Evolutionary conservation across 2,113 vertebrate genomes (phyloP).

Genomic region (Pongo abelii): DNA sequence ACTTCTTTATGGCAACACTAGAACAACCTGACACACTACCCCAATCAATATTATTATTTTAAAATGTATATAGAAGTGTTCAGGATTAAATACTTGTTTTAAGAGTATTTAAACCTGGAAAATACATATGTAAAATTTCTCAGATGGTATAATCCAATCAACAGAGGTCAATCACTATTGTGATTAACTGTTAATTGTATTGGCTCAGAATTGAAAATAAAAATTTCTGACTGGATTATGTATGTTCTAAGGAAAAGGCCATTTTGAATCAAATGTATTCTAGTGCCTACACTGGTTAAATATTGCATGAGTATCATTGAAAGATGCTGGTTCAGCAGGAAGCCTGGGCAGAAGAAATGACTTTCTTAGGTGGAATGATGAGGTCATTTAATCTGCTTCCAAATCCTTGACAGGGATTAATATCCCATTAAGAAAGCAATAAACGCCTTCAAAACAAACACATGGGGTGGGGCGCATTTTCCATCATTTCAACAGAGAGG

Average conservation of each 20-base stretch:
- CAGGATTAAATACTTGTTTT: neutral
- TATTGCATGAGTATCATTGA: constrained; percentile 44
- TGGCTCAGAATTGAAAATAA: neutral
- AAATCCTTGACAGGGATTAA: constrained; percentile 50
- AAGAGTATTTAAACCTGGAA: neutral
- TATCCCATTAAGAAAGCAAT: constrained; percentile 48
- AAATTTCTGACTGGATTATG: neutral
- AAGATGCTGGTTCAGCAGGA: constrained; percentile 43
- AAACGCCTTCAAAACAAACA: neutral
- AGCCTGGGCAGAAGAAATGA: constrained; percentile 43
- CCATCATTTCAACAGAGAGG: neutral
- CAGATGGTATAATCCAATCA: neutral
- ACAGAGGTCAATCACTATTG: neutral
- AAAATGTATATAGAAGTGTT: neutral
- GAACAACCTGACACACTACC: neutral
- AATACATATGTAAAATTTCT: neutral
- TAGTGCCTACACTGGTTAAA: constrained; percentile 27
- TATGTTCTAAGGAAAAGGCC: neutral
- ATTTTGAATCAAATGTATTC: constrained; percentile 29
- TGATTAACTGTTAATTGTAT: neutral
- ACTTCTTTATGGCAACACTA: too few species aligned
- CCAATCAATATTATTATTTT: neutral
- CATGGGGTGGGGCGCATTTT: neutral
- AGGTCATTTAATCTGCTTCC: constrained; percentile 44
- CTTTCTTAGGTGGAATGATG: constrained; percentile 48